These are phyloP conservation scores for Taenaris catops DNA, from an alignment of 2,888 invertebrate genomes.

Conservation along the genomic window DNA sequence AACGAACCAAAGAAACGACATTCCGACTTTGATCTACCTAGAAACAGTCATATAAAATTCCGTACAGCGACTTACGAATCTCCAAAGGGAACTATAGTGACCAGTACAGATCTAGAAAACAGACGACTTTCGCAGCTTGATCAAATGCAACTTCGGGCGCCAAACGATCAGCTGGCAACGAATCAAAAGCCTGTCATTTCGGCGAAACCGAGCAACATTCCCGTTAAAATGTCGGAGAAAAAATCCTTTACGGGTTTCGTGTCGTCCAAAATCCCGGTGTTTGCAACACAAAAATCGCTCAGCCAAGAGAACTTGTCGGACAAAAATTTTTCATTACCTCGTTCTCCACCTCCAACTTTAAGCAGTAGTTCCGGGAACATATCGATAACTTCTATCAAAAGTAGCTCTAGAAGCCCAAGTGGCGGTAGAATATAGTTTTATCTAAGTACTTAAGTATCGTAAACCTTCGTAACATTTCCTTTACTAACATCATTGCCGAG, in stretches of 20 bases:
- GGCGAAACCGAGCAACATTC: conserved; percentile 70
- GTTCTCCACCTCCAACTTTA: conserved; percentile 56
- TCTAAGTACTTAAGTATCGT: conserved; percentile 2
- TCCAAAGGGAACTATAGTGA: conserved; percentile 74
- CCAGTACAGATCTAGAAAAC: conserved; percentile 74
- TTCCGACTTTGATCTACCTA: conserved; percentile 71
- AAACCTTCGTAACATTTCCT: too few relatives aligned
- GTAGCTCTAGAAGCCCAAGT: conserved; percentile 77
- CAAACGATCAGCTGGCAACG: conserved; percentile 36
- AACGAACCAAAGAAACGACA: conserved; percentile 73
- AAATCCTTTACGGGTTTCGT: conserved; percentile 43
- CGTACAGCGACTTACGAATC: conserved; percentile 82
- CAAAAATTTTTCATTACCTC: conserved; percentile 55
- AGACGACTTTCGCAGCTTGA: conserved; percentile 79
- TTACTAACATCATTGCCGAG: too few relatives aligned
- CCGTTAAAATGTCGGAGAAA: conserved; percentile 58
- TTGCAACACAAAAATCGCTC: conserved; percentile 67
- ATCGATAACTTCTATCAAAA: conserved; percentile 82
- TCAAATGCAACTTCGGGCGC: conserved; percentile 54
- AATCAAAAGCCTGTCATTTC: conserved; percentile 56
- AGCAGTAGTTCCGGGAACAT: conserved; percentile 66
- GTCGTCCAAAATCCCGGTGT: conserved; percentile 75
- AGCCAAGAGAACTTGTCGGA: conserved; percentile 73
- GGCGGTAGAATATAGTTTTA: conserved; percentile 51
- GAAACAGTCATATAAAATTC: conserved; percentile 81